Conservation (phyloP, 2,888 invertebrate genomes). For the Lepidocyrtoides sp. region DNA sequence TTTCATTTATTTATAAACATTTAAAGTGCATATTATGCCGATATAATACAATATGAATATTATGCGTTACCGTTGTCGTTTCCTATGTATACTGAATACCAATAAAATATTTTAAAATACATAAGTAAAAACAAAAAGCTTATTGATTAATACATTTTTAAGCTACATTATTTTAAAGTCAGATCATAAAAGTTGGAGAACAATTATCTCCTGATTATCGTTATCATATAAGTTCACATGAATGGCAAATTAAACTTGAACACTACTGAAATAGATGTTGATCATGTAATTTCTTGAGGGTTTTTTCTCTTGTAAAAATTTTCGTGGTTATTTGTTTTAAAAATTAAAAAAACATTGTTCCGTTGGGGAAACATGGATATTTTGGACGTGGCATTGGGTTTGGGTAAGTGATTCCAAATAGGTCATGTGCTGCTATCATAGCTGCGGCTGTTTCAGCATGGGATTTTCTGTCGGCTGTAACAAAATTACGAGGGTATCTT, state of each 20-base stretch:
- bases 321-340: too few relatives aligned
- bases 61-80: neutral
- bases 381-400: neutral
- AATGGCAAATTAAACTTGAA: too few relatives aligned
- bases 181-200: neutral
- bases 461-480: slow-evolving; percentile 43
- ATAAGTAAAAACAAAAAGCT: neutral
- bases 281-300: too few relatives aligned
- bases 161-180: neutral
- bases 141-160: neutral
- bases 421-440: slow-evolving; percentile 5
- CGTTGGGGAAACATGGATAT: neutral
- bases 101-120: neutral
- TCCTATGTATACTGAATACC: neutral
- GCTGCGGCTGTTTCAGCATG: slow-evolving; percentile 53
- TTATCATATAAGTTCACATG: too few relatives aligned
- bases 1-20: neutral
- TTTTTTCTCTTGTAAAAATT: too few relatives aligned
- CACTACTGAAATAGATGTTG: too few relatives aligned
- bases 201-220: too few relatives aligned
- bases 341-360: too few relatives aligned
- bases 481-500: too few relatives aligned
- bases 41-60: neutral
- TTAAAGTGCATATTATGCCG: neutral
- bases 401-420: slow-evolving; percentile 39